Evolutionary conservation across 2,797 vertebrate genomes (phyloP).

Genomic region (Acanthis flammea): DNA sequence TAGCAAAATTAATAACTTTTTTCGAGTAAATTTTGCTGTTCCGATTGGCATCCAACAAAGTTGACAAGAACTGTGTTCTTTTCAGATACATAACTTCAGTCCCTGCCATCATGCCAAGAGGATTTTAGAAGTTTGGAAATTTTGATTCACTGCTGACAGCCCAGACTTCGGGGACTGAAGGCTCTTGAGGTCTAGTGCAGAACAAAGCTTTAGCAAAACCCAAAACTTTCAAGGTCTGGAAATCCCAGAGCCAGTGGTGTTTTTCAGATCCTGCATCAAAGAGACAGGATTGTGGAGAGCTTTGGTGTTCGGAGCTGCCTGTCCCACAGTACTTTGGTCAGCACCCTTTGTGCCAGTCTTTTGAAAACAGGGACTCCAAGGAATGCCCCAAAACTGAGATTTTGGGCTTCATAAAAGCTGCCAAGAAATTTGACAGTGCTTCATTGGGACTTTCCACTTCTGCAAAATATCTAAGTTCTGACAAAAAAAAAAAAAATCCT

Average conservation of each 20-base stretch:
- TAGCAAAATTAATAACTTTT: neutral
- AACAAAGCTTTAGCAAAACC: neutral
- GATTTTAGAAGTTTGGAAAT: neutral
- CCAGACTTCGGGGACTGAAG: neutral
- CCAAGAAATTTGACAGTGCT: neutral
- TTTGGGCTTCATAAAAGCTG: neutral
- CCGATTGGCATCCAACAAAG: rapidly evolving
- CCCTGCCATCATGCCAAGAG: neutral
- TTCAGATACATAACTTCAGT: neutral
- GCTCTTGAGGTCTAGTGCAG: neutral
- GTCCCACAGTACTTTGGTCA: neutral
- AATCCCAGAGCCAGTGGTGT: neutral
- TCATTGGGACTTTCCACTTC: neutral
- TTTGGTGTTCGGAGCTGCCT: neutral
- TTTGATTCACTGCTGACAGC: neutral
- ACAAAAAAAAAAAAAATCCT: neutral
- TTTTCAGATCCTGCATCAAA: neutral
- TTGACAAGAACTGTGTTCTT: neutral
- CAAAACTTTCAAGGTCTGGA: neutral
- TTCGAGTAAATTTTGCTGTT: neutral
- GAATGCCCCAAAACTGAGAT: neutral
- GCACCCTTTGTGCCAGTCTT: neutral
- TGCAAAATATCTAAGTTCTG: neutral
- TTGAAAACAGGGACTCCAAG: neutral
- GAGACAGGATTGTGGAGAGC: neutral